These are phyloP conservation scores for Glandiceps talaboti DNA, from an alignment of 53 echinoderm and acorn worm species.

Conservation along the genomic window DNA sequence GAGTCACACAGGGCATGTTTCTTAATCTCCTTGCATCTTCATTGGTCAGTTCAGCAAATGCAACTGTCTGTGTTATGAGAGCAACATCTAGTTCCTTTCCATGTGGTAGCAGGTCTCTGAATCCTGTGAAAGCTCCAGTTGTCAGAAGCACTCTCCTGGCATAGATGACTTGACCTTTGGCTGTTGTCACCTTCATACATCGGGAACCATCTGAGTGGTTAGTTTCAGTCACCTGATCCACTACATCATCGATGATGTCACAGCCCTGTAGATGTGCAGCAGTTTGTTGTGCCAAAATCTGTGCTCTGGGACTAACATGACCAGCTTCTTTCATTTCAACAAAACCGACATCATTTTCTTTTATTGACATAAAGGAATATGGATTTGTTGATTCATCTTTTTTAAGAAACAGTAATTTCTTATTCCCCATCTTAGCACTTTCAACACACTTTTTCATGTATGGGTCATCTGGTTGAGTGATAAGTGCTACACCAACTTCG, in stretches of 20 bases:
- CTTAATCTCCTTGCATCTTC: constrained; percentile 26
- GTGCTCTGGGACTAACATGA: constrained; percentile 44
- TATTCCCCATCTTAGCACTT: neutral
- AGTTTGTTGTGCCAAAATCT: constrained; percentile 45
- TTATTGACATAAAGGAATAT: constrained; percentile 22
- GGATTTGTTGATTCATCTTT: neutral
- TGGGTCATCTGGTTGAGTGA: neutral
- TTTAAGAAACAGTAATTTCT: neutral
- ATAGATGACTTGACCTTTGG: too few relatives aligned
- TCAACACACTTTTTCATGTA: neutral
- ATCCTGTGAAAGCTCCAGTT: constrained; percentile 48
- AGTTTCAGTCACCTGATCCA: too few relatives aligned
- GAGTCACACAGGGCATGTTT: constrained; percentile 55
- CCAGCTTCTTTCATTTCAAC: constrained; percentile 27
- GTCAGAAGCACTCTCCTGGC: too few relatives aligned
- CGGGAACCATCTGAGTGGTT: too few relatives aligned
- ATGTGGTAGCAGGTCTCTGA: constrained; percentile 27
- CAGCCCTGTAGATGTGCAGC: too few relatives aligned
- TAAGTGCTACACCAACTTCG: constrained; percentile 19
- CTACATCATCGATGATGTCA: too few relatives aligned
- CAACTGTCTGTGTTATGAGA: constrained; percentile 16
- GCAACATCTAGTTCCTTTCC: constrained; percentile 25
- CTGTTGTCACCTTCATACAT: too few relatives aligned
- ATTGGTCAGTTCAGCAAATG: constrained; percentile 28
- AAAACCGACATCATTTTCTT: constrained; percentile 4